These are phyloP conservation scores for Ormyrus thymus DNA, from an alignment of 2,888 invertebrate genomes.

Conservation along the genomic window DNA sequence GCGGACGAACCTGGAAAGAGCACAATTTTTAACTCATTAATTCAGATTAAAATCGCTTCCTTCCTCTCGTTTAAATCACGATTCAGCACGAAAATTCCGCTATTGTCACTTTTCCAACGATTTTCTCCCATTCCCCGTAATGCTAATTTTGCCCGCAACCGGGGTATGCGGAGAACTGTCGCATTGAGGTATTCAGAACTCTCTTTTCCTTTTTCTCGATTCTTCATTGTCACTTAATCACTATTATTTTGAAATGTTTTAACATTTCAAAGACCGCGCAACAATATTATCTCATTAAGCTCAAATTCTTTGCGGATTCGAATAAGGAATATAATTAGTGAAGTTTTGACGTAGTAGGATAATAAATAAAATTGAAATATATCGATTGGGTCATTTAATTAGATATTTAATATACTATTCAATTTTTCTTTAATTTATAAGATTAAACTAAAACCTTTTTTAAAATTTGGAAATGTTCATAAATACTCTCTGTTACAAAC, in stretches of 20 bases:
- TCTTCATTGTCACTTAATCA: conserved; percentile 55
- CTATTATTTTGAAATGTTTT: conserved; percentile 50
- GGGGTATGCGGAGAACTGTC: conserved; percentile 31
- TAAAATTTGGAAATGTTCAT: no score
- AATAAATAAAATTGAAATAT: no score
- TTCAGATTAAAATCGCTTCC: conserved; percentile 56
- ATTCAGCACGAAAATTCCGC: conserved; percentile 54
- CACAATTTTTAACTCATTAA: conserved; percentile 56
- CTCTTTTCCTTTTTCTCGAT: conserved; percentile 43
- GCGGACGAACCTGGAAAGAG: conserved; percentile 21
- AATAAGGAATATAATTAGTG: conserved; percentile 10
- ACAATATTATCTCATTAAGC: conserved; percentile 47
- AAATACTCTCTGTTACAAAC: no score
- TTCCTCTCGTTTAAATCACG: conserved; percentile 53
- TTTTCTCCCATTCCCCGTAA: conserved; percentile 53
- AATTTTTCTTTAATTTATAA: no score
- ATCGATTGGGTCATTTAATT: no score
- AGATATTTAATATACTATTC: no score
- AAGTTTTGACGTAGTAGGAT: neutral
- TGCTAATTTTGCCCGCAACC: conserved; percentile 53
- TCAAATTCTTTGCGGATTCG: conserved; percentile 15
- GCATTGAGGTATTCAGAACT: conserved; percentile 36
- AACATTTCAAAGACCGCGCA: conserved; percentile 23
- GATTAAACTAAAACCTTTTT: no score
- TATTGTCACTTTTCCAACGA: conserved; percentile 51